Evolutionary conservation across 2,888 invertebrate genomes (phyloP).

Genomic region (Aphrophora alni): DNA sequence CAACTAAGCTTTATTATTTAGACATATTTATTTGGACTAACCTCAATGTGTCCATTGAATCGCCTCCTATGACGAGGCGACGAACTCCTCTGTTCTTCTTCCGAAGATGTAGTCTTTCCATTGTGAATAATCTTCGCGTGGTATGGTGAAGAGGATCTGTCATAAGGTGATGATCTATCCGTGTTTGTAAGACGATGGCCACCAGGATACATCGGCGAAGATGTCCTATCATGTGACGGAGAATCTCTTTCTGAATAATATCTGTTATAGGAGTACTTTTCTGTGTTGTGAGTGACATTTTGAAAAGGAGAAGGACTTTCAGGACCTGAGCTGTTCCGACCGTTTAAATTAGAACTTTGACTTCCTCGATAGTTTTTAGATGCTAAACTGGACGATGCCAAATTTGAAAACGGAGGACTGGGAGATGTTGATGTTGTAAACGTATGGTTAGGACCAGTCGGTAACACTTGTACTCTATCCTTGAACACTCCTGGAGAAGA

Average conservation of each 20-base stretch:
- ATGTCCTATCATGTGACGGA: slow-evolving; percentile 49
- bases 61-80: slow-evolving; percentile 20
- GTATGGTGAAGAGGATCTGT: slow-evolving; percentile 30
- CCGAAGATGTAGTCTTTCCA: slow-evolving; percentile 30
- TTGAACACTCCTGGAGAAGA: slow-evolving; percentile 38
- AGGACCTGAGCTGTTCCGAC: slow-evolving; percentile 34
- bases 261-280: slow-evolving; percentile 51
- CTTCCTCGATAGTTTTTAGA: slow-evolving; percentile 33
- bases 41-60: slow-evolving; percentile 31
- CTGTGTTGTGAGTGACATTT: slow-evolving; percentile 50
- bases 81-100: slow-evolving; percentile 16
- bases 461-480: slow-evolving; percentile 52
- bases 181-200: slow-evolving; percentile 13
- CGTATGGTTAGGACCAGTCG: slow-evolving; percentile 51
- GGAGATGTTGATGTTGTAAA: slow-evolving; percentile 46
- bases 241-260: slow-evolving; percentile 48
- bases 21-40: no score
- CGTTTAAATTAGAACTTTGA: slow-evolving; percentile 35
- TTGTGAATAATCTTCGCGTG: slow-evolving; percentile 22
- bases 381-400: slow-evolving; percentile 25
- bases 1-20: no score
- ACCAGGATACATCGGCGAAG: slow-evolving; percentile 52
- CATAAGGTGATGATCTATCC: slow-evolving; percentile 32
- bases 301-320: slow-evolving; percentile 39
- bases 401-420: slow-evolving; percentile 41